Conservation (phyloP, 2,888 invertebrate species). For the Trimorus sp. region DNA sequence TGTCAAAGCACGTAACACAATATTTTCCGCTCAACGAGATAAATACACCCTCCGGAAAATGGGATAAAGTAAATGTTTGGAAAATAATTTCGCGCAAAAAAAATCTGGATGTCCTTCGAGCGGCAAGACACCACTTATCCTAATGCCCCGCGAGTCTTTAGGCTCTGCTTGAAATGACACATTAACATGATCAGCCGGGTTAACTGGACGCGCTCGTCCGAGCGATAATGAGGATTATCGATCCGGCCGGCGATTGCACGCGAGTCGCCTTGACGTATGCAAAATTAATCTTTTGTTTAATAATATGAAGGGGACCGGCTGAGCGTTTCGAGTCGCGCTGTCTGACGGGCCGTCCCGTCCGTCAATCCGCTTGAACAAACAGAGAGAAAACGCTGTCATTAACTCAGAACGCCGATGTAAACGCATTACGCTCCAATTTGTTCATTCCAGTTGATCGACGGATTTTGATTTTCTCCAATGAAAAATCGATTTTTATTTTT, state of each 20-base stretch:
- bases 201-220: constrained; percentile 31
- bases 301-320: constrained; percentile 25
- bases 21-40: no score
- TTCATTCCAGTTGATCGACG: neutral
- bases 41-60: no score
- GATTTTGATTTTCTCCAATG: neutral
- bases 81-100: no score
- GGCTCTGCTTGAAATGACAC: constrained; percentile 25
- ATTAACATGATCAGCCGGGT: constrained; percentile 41
- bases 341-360: constrained; percentile 31
- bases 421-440: neutral
- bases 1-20: no score
- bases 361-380: neutral
- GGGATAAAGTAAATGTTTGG: no score
- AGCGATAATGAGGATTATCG: constrained; percentile 55
- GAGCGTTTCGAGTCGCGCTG: constrained; percentile 35
- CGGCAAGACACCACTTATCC: neutral
- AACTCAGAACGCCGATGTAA: constrained; percentile 6
- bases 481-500: no score
- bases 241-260: constrained; percentile 41
- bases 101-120: no score
- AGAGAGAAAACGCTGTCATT: constrained; percentile 20
- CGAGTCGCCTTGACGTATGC: constrained; percentile 32
- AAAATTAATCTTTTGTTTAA: constrained; percentile 56
- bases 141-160: constrained; percentile 13